Evolutionary conservation across 2,113 vertebrate genomes (phyloP).

Genomic region (Cephalopholis sonnerati): DNA sequence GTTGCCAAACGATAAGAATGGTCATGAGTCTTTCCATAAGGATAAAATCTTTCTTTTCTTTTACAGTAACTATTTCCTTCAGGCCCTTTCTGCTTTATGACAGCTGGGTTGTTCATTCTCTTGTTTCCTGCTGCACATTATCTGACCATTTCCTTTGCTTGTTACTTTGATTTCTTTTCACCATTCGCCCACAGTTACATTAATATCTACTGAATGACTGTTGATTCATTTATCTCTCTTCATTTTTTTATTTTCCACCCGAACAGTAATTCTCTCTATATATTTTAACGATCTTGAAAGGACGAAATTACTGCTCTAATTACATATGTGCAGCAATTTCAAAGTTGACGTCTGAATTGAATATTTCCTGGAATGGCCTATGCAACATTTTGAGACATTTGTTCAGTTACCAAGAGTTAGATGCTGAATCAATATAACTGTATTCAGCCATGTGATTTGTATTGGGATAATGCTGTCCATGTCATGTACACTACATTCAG

Average conservation of each 20-base stretch:
- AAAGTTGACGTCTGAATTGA: background rate
- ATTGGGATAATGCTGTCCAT: no score
- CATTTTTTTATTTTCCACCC: conserved; percentile 42
- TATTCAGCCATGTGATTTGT: no score
- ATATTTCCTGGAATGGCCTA: background rate
- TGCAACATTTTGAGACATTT: background rate
- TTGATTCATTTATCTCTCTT: conserved; percentile 32
- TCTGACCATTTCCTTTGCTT: conserved; percentile 46
- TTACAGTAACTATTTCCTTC: background rate
- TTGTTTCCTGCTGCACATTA: conserved; percentile 8
- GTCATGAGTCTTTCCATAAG: conserved; percentile 19
- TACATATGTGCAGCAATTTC: background rate
- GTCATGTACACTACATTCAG: no score
- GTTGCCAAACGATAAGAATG: conserved; percentile 39
- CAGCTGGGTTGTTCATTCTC: conserved; percentile 25
- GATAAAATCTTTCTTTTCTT: conserved; percentile 27
- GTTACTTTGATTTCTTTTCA: background rate
- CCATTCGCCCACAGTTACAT: no score
- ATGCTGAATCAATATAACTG: background rate
- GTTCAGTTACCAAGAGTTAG: background rate
- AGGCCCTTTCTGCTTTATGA: background rate
- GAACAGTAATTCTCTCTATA: background rate
- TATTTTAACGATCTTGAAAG: background rate
- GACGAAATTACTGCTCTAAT: background rate
- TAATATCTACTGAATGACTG: background rate